Evolutionary conservation across 2,888 invertebrate genomes (phyloP).

Genomic region (Deilephila porcellus): DNA sequence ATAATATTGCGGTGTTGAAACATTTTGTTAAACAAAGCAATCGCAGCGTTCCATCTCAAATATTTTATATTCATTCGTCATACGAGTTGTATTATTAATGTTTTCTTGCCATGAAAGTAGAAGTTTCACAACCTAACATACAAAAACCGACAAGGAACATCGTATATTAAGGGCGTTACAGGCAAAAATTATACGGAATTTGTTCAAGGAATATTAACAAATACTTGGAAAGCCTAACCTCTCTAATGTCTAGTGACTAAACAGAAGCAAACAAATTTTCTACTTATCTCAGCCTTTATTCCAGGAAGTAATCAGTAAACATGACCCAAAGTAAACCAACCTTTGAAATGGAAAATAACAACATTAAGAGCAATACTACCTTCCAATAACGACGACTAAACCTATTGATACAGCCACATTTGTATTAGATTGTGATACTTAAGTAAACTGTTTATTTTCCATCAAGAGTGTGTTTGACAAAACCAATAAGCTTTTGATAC

Average conservation of each 20-base stretch:
- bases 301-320: neutral
- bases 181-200: too few relatives aligned
- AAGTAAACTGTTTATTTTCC: neutral
- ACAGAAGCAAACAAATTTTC: neutral
- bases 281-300: neutral
- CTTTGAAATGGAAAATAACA: neutral
- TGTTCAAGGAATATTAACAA: too few relatives aligned
- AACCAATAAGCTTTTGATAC: neutral
- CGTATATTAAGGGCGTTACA: too few relatives aligned
- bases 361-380: neutral
- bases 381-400: neutral
- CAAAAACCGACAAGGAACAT: neutral
- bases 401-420: neutral
- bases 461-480: neutral
- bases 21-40: slow-evolving; percentile 16
- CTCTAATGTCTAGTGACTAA: too few relatives aligned
- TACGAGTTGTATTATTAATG: neutral
- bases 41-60: slow-evolving; percentile 1
- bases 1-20: neutral
- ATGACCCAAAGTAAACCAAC: neutral
- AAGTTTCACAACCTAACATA: neutral
- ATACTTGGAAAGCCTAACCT: too few relatives aligned
- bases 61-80: neutral
- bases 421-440: neutral
- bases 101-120: neutral